Percentiles rank a stretch among this genome's conserved stretches.
Conservation (phyloP, 2,797 vertebrate genomes). For the Gadopsis bispinosus region DNA sequence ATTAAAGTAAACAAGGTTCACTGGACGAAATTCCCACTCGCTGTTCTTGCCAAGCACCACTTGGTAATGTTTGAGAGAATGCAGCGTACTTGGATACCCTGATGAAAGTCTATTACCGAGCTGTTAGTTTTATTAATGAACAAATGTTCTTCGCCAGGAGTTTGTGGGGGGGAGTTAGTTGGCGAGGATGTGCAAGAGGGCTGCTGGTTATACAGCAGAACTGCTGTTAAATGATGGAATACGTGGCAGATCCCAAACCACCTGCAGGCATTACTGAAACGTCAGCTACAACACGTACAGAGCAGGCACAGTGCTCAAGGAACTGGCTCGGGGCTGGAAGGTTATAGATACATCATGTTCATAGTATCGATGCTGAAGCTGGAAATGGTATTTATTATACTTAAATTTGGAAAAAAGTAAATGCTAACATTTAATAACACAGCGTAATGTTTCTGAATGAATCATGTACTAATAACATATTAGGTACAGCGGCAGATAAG, state of each 20-base stretch:
- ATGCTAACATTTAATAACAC: background rate
- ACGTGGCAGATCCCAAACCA: constrained; percentile 32
- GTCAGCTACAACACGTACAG: constrained; percentile 34
- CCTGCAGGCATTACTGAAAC: constrained; percentile 41
- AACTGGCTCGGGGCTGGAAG: background rate
- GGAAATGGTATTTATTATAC: background rate
- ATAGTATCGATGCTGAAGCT: background rate
- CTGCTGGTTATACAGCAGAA: constrained; percentile 35
- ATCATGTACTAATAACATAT: background rate
- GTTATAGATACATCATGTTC: background rate
- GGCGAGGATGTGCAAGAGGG: constrained; percentile 8
- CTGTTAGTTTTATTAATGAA: constrained; percentile 56
- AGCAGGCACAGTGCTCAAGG: background rate
- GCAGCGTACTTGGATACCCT: constrained; percentile 27
- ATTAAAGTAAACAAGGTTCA: constrained; percentile 63
- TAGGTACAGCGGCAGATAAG: background rate
- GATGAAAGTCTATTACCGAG: constrained; percentile 50
- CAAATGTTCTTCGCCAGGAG: constrained; percentile 33
- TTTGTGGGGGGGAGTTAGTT: constrained; percentile 18
- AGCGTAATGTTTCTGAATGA: background rate
- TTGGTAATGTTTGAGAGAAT: constrained; percentile 42
- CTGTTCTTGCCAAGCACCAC: constrained; percentile 48
- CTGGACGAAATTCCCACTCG: constrained; percentile 28
- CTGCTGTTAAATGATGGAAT: constrained; percentile 27
- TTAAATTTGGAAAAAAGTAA: background rate